Evolutionary conservation across 2,113 vertebrate genomes (phyloP), one percentile per base, ranked within the genome.

Genomic region (Penelope pileata): DNA sequence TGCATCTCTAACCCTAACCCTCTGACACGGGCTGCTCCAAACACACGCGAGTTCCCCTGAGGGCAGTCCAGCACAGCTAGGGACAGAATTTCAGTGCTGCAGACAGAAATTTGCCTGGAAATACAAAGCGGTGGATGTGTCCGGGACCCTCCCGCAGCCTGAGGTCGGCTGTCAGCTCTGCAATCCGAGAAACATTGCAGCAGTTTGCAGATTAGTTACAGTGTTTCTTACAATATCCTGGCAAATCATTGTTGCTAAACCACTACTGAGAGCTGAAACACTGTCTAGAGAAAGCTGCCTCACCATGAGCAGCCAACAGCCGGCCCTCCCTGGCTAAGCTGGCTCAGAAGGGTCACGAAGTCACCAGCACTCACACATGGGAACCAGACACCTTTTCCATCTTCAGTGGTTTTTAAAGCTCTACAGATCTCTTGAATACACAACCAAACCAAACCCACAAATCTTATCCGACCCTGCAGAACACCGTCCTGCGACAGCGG

Each of bases 401-500:
- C 53, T 36, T 23, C 30, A n/a, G 50, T 21, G 32, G 27, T 4
- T 73, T 67, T 30, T 19, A 40, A 6, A 60, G 23, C 45, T 54
- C 50, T 38, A 18, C 29, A 42, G 15, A 42, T 42, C 17, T 81
- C 42, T 8, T 24, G 34, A 66, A 6, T 4, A 54, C 14, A 45
- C 47, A 34, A 21, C 32, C 70, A 77, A 60, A 60, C 26, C 22
- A 7, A 42, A 36, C 4, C 36, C 34, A 5, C 36, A 14, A 12
- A 2, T 12, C 54, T 16, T 15, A 42, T 17, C 12, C 60, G 17
- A 21, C 3, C 29, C 38, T 9, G 2, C 43, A 70, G 43, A 67
- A 27, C 8, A 3, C 0, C 0, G 0, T 14, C 47, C 60, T 5
- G 17, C 6, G 30, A n/a, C 27, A 42, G 63, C 0, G 4, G n/a